These are phyloP conservation scores for Pegea sp. DNA, from an alignment of 23 tunicate genomes.

Conservation along the genomic window DNA sequence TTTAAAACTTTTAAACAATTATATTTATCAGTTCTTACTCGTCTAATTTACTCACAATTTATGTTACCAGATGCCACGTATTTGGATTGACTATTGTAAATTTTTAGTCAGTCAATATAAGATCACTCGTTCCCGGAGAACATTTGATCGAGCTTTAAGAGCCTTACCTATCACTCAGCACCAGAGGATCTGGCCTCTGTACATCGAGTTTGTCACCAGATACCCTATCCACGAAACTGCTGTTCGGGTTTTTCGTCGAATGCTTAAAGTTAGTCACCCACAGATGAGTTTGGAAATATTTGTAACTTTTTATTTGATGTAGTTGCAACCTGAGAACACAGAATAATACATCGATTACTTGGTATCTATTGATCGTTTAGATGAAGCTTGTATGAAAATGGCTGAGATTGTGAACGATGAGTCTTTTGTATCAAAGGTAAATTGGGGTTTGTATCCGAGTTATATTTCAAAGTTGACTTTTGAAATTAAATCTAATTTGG, in stretches of 20 bases:
- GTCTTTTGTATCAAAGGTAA: conserved; percentile 50
- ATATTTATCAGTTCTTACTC: not conserved
- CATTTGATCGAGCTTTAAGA: conserved; percentile 83
- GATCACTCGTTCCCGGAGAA: conserved; percentile 62
- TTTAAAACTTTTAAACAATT: not conserved
- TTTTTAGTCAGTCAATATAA: conserved; percentile 49
- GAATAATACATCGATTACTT: conserved; percentile 88
- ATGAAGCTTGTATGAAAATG: conserved; percentile 74
- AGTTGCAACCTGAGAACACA: conserved; percentile 68
- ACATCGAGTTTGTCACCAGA: conserved; percentile 59
- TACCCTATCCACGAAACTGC: conserved; percentile 80
- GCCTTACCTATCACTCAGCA: conserved; percentile 96
- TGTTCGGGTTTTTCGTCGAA: conserved; percentile 60
- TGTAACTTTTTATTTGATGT: not conserved
- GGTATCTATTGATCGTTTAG: conserved; percentile 65
- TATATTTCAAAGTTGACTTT: no score
- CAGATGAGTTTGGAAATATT: not conserved
- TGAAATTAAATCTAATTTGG: no score
- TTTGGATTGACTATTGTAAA: conserved; percentile 97
- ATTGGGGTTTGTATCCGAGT: not conserved
- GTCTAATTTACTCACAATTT: no score
- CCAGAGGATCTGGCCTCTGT: conserved; percentile 80
- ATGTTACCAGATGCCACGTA: conserved; percentile 90
- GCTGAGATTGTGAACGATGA: conserved; percentile 90
- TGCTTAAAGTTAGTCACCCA: conserved; percentile 37